These are phyloP conservation scores for Zapus hudsonius DNA, from an alignment of 2,113 vertebrate species.

Conservation along the genomic window DNA sequence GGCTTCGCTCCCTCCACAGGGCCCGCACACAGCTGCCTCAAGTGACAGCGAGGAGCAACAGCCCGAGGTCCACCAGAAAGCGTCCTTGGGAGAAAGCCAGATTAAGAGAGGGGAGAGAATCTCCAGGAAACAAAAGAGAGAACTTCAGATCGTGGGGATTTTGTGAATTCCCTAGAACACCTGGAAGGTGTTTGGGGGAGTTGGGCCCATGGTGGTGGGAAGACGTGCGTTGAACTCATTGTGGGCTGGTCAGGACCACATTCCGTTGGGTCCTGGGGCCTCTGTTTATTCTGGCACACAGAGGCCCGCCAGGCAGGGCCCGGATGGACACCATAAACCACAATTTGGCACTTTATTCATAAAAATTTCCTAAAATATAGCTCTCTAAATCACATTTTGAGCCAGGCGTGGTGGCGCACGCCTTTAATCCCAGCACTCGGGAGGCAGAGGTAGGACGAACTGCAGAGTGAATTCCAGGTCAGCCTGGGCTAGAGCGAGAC, in stretches of 20 bases:
- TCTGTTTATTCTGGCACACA: neutral
- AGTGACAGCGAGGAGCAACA: neutral
- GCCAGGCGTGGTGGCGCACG: too few relatives aligned
- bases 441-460: too few relatives aligned
- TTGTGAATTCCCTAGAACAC: neutral
- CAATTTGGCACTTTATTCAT: neutral
- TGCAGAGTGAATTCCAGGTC: too few relatives aligned
- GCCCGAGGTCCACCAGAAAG: neutral
- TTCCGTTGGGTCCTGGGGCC: neutral
- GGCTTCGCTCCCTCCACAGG: neutral
- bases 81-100: neutral
- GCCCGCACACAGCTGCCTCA: neutral
- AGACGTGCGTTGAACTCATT: neutral
- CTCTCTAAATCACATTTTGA: neutral
- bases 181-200: neutral
- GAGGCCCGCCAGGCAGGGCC: neutral
- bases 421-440: too few relatives aligned
- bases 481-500: too few relatives aligned
- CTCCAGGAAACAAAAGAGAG: neutral
- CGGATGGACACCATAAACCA: too few relatives aligned
- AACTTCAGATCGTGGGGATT: neutral
- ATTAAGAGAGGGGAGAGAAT: neutral
- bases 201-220: too few relatives aligned
- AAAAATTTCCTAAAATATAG: neutral
- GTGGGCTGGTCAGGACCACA: neutral